A percentile compares a stretch with the other conserved stretches of the same genome.
Conservation (phyloP, 1,140 invertebrate species). For the Ladona fulva region DNA sequence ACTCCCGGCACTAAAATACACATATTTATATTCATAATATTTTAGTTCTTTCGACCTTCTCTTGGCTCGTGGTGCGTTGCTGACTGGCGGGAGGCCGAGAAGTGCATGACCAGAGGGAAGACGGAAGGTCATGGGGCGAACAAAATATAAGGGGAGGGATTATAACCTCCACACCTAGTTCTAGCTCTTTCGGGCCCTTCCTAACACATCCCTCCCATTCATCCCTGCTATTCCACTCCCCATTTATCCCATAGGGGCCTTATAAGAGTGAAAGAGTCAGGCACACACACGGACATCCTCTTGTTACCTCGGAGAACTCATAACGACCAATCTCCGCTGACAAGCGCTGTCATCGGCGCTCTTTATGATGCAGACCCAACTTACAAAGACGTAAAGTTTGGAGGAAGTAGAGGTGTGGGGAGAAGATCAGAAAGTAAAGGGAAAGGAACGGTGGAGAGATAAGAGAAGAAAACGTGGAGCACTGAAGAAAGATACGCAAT, state of each 20-base stretch:
- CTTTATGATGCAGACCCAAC: not conserved
- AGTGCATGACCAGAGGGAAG: not conserved
- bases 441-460: not conserved
- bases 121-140: not conserved
- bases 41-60: not conserved
- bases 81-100: not conserved
- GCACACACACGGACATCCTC: not conserved
- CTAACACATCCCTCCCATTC: not conserved
- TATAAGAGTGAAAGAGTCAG: not conserved
- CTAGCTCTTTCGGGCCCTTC: not conserved
- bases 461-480: not conserved
- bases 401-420: not conserved
- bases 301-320: not conserved
- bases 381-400: slow-evolving; percentile 1
- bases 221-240: not conserved
- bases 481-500: too few relatives aligned
- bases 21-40: not conserved
- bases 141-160: not conserved
- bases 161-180: not conserved
- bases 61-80: not conserved
- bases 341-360: slow-evolving; percentile 6
- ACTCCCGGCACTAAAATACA: not conserved
- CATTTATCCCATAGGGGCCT: not conserved
- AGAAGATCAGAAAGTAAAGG: not conserved
- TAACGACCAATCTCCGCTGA: slow-evolving; percentile 3